Conservation (phyloP, 2,113 vertebrate species). For the Plecotus auritus region DNA sequence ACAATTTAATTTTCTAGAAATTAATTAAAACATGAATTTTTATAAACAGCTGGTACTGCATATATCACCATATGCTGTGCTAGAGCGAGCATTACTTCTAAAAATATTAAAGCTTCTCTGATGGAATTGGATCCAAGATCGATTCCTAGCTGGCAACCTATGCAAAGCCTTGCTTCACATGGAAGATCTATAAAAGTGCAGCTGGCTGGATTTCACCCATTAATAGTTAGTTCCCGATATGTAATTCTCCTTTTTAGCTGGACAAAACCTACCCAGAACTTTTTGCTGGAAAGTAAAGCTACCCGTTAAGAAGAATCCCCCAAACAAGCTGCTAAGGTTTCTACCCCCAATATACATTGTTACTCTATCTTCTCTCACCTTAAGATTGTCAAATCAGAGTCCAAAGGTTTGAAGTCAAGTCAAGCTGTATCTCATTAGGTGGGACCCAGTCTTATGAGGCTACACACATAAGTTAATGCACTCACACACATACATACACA, state of each 20-base stretch:
- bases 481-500: background rate
- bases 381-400: background rate
- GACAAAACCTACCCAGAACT: slow-evolving; percentile 20
- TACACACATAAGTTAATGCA: background rate
- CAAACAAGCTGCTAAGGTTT: background rate
- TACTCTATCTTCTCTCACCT: background rate
- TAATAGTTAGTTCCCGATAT: background rate
- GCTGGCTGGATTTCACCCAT: background rate
- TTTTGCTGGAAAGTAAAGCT: slow-evolving; percentile 41
- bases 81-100: slow-evolving; percentile 46
- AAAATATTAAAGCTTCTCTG: slow-evolving; percentile 58
- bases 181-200: slow-evolving; percentile 21
- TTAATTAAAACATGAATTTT: slow-evolving; percentile 59
- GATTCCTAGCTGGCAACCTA: slow-evolving; percentile 37
- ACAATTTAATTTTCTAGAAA: slow-evolving; percentile 55
- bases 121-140: slow-evolving; percentile 47
- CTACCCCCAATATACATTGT: background rate
- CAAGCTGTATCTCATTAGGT: background rate
- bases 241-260: background rate
- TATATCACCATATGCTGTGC: slow-evolving; percentile 50
- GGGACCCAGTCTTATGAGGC: background rate
- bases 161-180: background rate
- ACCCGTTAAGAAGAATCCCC: background rate
- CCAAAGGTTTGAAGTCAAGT: background rate
- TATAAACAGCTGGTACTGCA: slow-evolving; percentile 45